These are phyloP conservation scores for Tetrapedia diversipes DNA, from an alignment of 2,888 invertebrate genomes.

Conservation along the genomic window DNA sequence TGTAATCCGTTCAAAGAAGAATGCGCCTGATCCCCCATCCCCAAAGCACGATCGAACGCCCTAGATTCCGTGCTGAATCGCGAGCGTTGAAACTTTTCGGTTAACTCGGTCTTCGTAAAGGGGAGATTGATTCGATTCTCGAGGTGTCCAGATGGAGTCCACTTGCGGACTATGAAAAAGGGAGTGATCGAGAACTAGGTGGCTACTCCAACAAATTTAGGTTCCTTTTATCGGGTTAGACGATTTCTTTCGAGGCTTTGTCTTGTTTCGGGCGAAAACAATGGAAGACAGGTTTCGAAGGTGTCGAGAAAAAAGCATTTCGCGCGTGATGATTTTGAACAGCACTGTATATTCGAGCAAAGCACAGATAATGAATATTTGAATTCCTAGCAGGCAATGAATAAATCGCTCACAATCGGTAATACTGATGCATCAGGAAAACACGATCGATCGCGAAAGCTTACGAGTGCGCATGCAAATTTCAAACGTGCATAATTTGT, in stretches of 20 bases:
- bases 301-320: no score
- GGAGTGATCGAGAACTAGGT: constrained; percentile 24
- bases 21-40: constrained; percentile 65
- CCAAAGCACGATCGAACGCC: constrained; percentile 42
- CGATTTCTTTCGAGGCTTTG: no score
- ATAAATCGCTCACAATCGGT: no score
- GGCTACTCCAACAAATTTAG: constrained; percentile 4
- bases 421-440: no score
- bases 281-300: background rate
- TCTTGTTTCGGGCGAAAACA: background rate
- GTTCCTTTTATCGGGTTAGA: background rate
- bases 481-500: no score
- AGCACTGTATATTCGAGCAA: no score
- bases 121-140: constrained; percentile 32
- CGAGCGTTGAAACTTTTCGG: constrained; percentile 20
- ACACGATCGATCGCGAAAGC: no score
- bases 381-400: no score
- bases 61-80: constrained; percentile 23
- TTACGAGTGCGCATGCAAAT: no score
- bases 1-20: constrained; percentile 73
- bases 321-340: no score
- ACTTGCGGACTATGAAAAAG: background rate
- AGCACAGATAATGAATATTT: no score
- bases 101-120: constrained; percentile 26
- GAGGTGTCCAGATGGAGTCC: constrained; percentile 4